phyloP scores from a whole-genome alignment of 2,113 vertebrate genomes.

The Crocuta crocuta region DNA sequence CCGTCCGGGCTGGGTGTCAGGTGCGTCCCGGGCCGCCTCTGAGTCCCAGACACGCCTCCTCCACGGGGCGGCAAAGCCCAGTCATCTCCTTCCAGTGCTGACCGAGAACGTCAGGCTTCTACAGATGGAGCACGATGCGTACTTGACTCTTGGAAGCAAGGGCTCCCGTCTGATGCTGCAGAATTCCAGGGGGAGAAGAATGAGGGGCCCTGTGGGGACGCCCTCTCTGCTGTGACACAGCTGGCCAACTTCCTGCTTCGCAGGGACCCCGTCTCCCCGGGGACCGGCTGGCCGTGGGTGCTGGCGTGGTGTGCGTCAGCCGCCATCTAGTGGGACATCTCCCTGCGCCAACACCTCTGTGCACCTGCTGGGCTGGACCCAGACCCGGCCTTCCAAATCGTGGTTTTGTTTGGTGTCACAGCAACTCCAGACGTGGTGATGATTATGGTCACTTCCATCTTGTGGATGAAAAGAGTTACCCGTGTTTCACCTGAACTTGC shows the following conservation, averaged over 20 bases:
- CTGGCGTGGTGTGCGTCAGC: rapidly evolving
- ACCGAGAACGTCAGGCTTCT: rapidly evolving
- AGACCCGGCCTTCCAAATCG: neutral
- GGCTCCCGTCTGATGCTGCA: rapidly evolving
- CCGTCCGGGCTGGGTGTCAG: rapidly evolving
- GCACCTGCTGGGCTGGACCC: neutral
- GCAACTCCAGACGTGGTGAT: neutral
- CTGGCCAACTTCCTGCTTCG: neutral
- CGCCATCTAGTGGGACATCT: rapidly evolving
- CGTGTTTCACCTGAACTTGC: rapidly evolving
- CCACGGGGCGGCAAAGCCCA: rapidly evolving
- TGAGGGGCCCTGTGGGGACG: neutral
- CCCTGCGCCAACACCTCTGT: rapidly evolving
- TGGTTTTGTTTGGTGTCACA: neutral
- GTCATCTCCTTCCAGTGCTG: rapidly evolving
- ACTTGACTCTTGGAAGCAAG: no score
- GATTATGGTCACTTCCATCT: rapidly evolving
- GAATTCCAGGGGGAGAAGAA: neutral
- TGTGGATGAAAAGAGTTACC: neutral
- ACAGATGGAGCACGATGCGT: rapidly evolving
- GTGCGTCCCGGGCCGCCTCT: rapidly evolving
- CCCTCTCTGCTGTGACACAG: rapidly evolving
- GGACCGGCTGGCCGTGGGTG: rapidly evolving
- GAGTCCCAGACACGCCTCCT: rapidly evolving
- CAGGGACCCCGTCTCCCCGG: rapidly evolving